Evolutionary conservation across 2,113 vertebrate species (phyloP).

Genomic region (Rhegmatorhina hoffmannsi): DNA sequence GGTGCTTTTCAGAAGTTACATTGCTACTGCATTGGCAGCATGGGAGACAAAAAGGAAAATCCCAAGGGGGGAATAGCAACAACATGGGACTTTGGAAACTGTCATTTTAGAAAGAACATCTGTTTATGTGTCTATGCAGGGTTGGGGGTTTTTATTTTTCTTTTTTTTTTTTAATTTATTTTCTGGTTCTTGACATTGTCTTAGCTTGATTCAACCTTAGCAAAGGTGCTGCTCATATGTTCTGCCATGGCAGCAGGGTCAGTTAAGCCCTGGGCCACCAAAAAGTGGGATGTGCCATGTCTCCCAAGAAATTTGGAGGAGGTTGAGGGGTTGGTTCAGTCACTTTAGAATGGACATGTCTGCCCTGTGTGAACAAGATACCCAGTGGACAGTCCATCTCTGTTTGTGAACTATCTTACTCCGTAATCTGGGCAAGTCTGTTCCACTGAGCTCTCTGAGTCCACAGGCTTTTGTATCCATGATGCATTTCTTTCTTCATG

Average conservation of each 20-base stretch:
- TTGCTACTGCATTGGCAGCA: neutral
- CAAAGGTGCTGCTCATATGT: fast-evolving
- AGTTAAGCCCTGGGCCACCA: neutral
- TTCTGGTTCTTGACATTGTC: neutral
- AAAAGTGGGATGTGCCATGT: neutral
- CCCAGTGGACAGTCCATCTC: neutral
- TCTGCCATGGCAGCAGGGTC: neutral
- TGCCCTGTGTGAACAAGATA: neutral
- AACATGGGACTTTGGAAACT: neutral
- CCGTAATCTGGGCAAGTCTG: neutral
- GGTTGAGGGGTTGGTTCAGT: neutral
- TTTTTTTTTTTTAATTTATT: neutral
- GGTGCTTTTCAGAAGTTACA: neutral
- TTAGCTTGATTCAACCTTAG: neutral
- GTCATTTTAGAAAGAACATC: neutral
- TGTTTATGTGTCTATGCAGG: neutral
- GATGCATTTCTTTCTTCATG: neutral
- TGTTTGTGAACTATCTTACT: neutral
- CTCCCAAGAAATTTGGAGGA: neutral
- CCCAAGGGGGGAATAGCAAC: neutral
- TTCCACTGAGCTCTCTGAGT: neutral
- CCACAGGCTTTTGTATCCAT: neutral
- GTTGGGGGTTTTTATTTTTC: too few species aligned
- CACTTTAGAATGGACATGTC: neutral
- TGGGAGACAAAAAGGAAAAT: neutral